Evolutionary conservation across 2,113 vertebrate species (phyloP), one percentile per base, ranked within the genome.

Genomic region (Stercorarius parasiticus): DNA sequence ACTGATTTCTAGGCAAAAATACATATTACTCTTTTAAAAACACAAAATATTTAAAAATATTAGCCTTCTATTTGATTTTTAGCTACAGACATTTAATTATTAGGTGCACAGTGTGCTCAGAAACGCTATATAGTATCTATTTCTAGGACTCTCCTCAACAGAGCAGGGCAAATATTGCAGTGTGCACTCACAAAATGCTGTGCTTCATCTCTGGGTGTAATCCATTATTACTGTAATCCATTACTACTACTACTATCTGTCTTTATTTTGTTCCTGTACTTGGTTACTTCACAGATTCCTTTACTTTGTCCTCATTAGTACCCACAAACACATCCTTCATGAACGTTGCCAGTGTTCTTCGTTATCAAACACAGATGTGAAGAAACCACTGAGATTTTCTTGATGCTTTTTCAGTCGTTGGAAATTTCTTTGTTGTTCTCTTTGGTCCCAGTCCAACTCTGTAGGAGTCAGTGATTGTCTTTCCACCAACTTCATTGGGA

Each of bases 301-400:
- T 92, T 88, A 62, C 72, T 95, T 92, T 91, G 86, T 97, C 73
- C 78, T 96, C 58, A 85, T 96, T 93, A 95, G 84, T 95, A 62
- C 66, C 73, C 92, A 89, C 88, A 86, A 95, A 89, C 4, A 8
- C 93, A 95, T 93, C 86, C 65, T 94, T 95, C 94, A 58, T 93
- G 83, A 89, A 70, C 36, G 9, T 91, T 2, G 3, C 81, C 84
- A 92, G 73, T 85, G 66, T 91, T 95, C 86, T 69, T 92, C 80
- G 77, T 90, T 97, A 96, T 96, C 95, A 91, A 95, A 97, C 38
- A 89, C 95, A 97, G 89, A 96, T 95, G 93, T 91, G 70, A 94
- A 95, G 62, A 93, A 95, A 94, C 93, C 81, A 72, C 94, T 85
- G 73, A 95, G 88, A 95, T 93, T 94, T 95, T 93, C 82, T 84